Base-by-base conservation (phyloP, 1,140 invertebrate species). In the Venturia canescens region DNA sequence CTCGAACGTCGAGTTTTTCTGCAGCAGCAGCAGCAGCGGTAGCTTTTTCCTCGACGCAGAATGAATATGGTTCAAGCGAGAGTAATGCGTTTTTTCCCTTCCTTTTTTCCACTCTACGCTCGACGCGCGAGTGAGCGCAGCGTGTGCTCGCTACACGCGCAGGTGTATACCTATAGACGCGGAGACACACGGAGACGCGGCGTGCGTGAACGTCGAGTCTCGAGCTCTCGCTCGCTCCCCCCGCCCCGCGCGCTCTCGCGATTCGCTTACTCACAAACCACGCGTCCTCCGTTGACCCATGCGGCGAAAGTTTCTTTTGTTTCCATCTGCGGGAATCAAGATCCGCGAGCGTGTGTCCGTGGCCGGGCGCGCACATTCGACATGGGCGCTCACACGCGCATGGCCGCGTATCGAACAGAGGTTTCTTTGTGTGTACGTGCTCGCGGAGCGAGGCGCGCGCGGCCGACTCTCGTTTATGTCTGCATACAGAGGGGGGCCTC, bases 221-320 rank as follows among this genome's bases (percentile, higher is more conserved):
- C 4, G 4, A 6, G 1, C 23, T 66, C 60, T 74, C 26, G 27
- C 71, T 74, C 71, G 44, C 44, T 74, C 48, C 57, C 50, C 70
- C 26, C 70, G 70, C 21, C 26, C 48, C 44, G 27, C 57, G 60
- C 29, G 23, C 23, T 9, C 27, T 16, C 53, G 11, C 71, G 71
- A 15, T 48, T 72, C 75, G 75, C 70, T 72, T n/a, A 50, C 38
- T 7, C 34, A 23, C 34, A 3, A 18, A 57, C 70, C 70, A 34
- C 71, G 34, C 71, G 23, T 48, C 48, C 48, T 48, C 29, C 57
- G 71, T 75, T 75, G 71, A 75, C 71, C 71, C 71, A 75, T 75
- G 48, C 71, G 44, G 71, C 71, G 71, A 75, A 75, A 75, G 71
- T 75, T 66, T 75, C 71, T 75, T 75, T 75, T 75, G 71, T 75